Evolutionary conservation across 2,113 vertebrate genomes (phyloP).

Genomic region (Syngnathoides biaculeatus): DNA sequence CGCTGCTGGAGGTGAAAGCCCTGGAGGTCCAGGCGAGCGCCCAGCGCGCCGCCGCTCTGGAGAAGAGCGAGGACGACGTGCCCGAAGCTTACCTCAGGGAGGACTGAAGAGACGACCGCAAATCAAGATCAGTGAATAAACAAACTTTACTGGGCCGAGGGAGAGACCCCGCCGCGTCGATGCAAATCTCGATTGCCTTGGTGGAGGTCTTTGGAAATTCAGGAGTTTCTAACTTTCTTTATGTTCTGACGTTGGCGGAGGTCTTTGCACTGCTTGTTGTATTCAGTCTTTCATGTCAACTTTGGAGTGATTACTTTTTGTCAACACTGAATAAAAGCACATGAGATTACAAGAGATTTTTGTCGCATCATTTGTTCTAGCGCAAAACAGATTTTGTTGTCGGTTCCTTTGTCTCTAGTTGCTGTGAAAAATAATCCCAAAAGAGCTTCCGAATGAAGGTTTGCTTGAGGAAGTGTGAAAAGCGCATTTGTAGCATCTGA

Average conservation of each 20-base stretch:
- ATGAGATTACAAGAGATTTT: background rate
- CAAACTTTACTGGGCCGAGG: background rate
- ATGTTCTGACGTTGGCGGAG: background rate
- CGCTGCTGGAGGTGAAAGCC: conserved; percentile 82
- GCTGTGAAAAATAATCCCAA: background rate
- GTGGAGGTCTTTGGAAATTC: background rate
- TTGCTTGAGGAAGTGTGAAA: background rate
- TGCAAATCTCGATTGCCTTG: background rate
- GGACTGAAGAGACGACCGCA: conserved; percentile 48
- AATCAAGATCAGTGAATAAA: background rate
- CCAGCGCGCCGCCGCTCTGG: conserved; percentile 39
- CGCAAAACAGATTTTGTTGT: background rate
- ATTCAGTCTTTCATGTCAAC: background rate
- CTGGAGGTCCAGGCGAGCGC: conserved; percentile 73
- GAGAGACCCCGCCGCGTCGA: background rate
- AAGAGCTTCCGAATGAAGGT: background rate
- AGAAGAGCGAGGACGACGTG: conserved; percentile 57
- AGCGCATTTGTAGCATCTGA: conserved; percentile 4
- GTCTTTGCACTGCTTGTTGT: background rate
- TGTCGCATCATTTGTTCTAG: background rate
- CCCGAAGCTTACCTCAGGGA: conserved; percentile 77
- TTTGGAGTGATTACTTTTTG: conserved; percentile 16
- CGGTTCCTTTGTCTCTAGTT: background rate
- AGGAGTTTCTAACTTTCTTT: background rate
- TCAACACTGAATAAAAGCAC: conserved; percentile 43